phyloP scores from a whole-genome alignment of 2,113 vertebrate species.

The Symphodus melops region DNA sequence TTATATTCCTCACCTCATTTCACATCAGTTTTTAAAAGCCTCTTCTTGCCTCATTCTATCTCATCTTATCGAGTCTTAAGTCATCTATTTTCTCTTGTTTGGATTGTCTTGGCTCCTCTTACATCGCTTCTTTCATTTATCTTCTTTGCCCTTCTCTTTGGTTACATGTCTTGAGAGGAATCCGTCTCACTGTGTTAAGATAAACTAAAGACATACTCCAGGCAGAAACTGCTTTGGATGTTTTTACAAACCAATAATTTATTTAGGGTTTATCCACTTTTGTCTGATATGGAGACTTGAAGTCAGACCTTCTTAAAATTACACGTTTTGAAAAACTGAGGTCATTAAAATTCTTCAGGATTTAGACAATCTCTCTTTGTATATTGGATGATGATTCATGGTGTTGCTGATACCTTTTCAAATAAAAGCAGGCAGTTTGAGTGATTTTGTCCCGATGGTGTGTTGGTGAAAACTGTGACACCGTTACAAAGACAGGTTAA shows the following conservation, averaged over 20 bases:
- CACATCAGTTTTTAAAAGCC: background rate
- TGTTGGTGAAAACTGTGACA: slow-evolving; percentile 4
- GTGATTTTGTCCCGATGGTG: background rate
- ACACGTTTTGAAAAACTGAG: slow-evolving; percentile 3
- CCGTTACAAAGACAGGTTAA: slow-evolving; percentile 3
- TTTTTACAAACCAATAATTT: slow-evolving; percentile 10
- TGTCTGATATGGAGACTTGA: background rate
- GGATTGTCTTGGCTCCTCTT: background rate
- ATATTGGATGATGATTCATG: background rate
- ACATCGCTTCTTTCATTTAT: background rate
- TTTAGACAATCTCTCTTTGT: background rate
- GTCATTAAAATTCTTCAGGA: slow-evolving; percentile 8
- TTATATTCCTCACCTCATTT: background rate
- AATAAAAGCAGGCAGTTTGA: slow-evolving; percentile 3
- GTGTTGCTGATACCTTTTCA: slow-evolving; percentile 1
- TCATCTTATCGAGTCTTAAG: background rate
- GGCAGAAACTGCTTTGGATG: background rate
- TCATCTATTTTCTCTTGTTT: background rate
- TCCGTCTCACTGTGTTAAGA: background rate
- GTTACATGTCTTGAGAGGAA: background rate
- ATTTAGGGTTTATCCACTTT: slow-evolving; percentile 6
- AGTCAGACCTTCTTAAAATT: slow-evolving; percentile 6
- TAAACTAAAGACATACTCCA: background rate
- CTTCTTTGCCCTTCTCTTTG: background rate
- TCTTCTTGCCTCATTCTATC: background rate